Percentiles rank a stretch among this genome's conserved stretches.
Evolutionary conservation across 1,140 invertebrate species (phyloP).

Genomic region (Lordiphosa collinella): DNA sequence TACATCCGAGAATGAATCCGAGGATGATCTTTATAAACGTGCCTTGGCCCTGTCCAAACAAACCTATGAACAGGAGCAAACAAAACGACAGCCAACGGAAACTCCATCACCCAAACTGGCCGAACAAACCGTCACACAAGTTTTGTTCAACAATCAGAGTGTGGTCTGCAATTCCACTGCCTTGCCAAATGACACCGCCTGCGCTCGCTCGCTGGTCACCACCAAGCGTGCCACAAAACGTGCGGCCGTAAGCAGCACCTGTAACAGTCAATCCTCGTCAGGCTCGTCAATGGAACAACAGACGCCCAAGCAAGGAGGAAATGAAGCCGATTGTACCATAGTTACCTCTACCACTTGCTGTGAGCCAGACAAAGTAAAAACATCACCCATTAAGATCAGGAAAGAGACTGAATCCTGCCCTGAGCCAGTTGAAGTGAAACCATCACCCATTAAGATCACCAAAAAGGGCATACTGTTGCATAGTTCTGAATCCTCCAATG

Average conservation of each 20-base stretch:
- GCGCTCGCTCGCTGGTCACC: conserved; percentile 9
- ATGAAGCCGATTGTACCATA: conserved; percentile 55
- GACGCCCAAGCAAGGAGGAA: not conserved
- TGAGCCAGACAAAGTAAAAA: conserved; percentile 8
- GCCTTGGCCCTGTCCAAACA: conserved; percentile 32
- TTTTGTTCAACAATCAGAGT: conserved; percentile 41
- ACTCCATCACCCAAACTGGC: not conserved
- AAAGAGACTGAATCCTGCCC: conserved; percentile 27
- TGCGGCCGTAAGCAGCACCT: conserved; percentile 16
- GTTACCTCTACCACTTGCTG: conserved; percentile 59
- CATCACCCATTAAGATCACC: conserved; percentile 14
- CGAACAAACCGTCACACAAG: conserved; percentile 2
- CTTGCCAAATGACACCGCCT: conserved; percentile 29
- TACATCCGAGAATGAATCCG: too few species aligned
- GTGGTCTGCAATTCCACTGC: conserved; percentile 62
- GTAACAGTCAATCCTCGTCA: not conserved
- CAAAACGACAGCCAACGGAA: not conserved
- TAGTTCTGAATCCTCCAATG: not conserved
- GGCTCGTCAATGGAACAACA: too few species aligned
- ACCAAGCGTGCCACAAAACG: conserved; percentile 1
- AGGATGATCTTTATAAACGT: conserved; percentile 15
- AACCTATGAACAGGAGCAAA: conserved; percentile 14
- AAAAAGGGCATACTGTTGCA: conserved; percentile 55
- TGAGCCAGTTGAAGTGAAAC: conserved; percentile 9
- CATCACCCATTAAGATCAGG: conserved; percentile 14